Percentiles rank a stretch among this genome's conserved stretches.
Evolutionary conservation across 1,140 invertebrate genomes (phyloP).

Genomic region (Philaenus spumarius): DNA sequence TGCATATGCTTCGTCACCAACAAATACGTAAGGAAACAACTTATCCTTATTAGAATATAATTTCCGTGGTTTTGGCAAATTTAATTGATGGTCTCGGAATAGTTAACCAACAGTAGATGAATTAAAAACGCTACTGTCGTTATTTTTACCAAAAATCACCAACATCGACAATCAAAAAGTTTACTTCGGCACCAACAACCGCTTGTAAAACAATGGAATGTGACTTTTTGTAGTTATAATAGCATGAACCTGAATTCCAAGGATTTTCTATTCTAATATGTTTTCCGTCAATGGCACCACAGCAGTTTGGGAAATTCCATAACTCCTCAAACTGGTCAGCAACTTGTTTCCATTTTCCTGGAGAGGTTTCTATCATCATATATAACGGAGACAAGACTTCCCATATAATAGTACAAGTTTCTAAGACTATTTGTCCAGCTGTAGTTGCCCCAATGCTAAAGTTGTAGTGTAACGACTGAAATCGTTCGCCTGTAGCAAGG

Average conservation of each 20-base stretch:
- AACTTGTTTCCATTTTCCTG: slow-evolving; percentile 24
- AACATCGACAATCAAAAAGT: slow-evolving; percentile 37
- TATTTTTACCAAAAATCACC: slow-evolving; percentile 35
- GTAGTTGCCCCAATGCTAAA: slow-evolving; percentile 1
- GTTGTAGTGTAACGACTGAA: background rate
- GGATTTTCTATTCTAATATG: slow-evolving; percentile 33
- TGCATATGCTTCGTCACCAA: slow-evolving; percentile 45
- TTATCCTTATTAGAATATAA: background rate
- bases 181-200: slow-evolving; percentile 39
- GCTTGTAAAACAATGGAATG: too few relatives aligned
- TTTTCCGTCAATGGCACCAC: too few relatives aligned
- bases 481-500: background rate
- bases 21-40: slow-evolving; percentile 28
- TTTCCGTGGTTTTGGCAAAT: slow-evolving; percentile 1
- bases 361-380: slow-evolving; percentile 18
- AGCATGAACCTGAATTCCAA: slow-evolving; percentile 32
- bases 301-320: slow-evolving; percentile 42
- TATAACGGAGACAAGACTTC: background rate
- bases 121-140: slow-evolving; percentile 36
- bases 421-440: slow-evolving; percentile 5
- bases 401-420: slow-evolving; percentile 12
- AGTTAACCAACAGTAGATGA: slow-evolving; percentile 29
- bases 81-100: background rate
- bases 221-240: slow-evolving; percentile 39
- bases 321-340: slow-evolving; percentile 30